Base-by-base conservation (phyloP, 2,888 invertebrate species). In the Tanaodytes sp. region DNA sequence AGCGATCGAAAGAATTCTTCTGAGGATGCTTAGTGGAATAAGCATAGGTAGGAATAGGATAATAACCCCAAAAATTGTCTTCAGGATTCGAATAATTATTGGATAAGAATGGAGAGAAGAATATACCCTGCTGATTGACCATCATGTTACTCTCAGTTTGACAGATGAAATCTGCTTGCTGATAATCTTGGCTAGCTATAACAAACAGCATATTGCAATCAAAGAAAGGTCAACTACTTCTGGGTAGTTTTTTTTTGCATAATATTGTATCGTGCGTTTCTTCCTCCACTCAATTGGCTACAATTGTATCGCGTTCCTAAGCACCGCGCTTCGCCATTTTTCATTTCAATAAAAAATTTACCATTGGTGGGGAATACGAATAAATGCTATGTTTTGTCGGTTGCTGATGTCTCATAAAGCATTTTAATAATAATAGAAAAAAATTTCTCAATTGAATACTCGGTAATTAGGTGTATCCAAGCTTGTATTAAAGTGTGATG, bases 171-270 rank as follows among this genome's bases (percentile, higher is more conserved):
- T 77, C 77, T 73, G 81, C 71, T 81, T 80, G 82, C 76, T 77
- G 80, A 80, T 81, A 81, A 78, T 83, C 84, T 77, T 75, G 74
- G 77, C 77, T 80, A 76, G 82, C 84, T 84, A 84, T 79, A 84
- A 84, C 83, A 84, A 81, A 84, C 82, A 83, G 81, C 83, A 83
- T 76, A 83, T 79, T 79, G 76, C 79, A 81, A 82, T 80, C 82
- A 81, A 74, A 82, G 71, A 73, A 62, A 68, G 46, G 37, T 74
- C 66, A 69, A 58, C 68, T 65, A 49, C 55, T 59, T 18, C 48
- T 40, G 40, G n/a, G 18, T 59, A 12, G 14, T 59, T 33, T 19
- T 48, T 23, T 55, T n/a, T 12, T 49, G 49, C 23, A 57, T 45
- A 15, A 52, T 33, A 31, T 52, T 63, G 16, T 45, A 36, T 42